phyloP scores from a whole-genome alignment of 2,113 vertebrate species.

The Tachysurus vachellii region DNA sequence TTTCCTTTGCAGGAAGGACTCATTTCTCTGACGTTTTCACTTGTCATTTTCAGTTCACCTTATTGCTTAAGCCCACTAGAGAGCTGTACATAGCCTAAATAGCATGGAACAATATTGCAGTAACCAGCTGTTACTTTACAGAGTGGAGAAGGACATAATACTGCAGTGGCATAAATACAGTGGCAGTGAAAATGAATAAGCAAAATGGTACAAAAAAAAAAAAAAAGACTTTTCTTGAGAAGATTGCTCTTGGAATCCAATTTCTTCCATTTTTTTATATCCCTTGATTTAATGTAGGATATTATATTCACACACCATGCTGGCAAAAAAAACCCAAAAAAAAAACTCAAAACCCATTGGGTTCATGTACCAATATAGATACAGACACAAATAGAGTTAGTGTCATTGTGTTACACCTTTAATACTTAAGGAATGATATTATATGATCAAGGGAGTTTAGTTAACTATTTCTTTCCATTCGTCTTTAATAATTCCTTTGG shows the following conservation, averaged over 20 bases:
- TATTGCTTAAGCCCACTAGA: conserved; percentile 17
- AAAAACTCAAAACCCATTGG: not conserved
- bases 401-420: not conserved
- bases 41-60: not conserved
- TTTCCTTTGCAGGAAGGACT: not conserved
- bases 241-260: not conserved
- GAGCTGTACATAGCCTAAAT: not conserved
- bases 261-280: not conserved
- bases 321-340: not conserved
- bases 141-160: not conserved
- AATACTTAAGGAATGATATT: not conserved
- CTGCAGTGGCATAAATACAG: not conserved
- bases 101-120: not conserved
- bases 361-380: not conserved
- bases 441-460: not conserved
- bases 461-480: too few species aligned
- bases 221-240: not conserved
- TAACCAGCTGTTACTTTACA: not conserved
- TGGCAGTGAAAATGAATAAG: not conserved
- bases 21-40: not conserved
- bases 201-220: not conserved
- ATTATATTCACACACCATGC: conserved; percentile 5
- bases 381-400: not conserved
- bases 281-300: not conserved
- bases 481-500: too few species aligned